Evolutionary conservation across 92 coral and sea anemone species (phyloP).

Genomic region (Muricea muricata): DNA sequence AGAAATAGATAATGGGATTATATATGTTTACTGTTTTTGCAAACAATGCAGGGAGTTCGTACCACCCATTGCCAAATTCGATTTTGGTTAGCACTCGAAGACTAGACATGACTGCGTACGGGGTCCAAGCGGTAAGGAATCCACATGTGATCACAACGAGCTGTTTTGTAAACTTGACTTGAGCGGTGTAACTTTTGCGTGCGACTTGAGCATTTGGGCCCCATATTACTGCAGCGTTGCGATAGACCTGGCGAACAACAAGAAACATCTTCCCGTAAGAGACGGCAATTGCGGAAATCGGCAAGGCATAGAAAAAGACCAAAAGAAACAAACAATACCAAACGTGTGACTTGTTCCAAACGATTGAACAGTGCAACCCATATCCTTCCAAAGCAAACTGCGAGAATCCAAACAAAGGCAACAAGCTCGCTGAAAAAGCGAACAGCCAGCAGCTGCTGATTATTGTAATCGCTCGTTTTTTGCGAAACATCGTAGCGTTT

Average conservation of each 20-base stretch:
- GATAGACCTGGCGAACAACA: constrained; percentile 52
- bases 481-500: not conserved
- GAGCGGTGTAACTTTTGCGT: constrained; percentile 52
- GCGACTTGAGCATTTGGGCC: constrained; percentile 60
- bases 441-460: constrained; percentile 64
- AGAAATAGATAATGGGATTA: constrained; percentile 78
- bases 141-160: constrained; percentile 65
- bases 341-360: constrained; percentile 62
- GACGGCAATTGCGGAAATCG: constrained; percentile 46
- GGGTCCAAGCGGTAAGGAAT: constrained; percentile 83
- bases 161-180: constrained; percentile 51
- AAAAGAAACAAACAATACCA: constrained; percentile 67
- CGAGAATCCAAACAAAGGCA: constrained; percentile 83
- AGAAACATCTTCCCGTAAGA: constrained; percentile 59
- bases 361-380: constrained; percentile 73
- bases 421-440: constrained; percentile 58
- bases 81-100: constrained; percentile 57
- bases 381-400: constrained; percentile 71
- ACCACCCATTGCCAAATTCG: constrained; percentile 31
- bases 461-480: constrained; percentile 23
- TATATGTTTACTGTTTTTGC: constrained; percentile 73
- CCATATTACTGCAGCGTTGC: constrained; percentile 62
- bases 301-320: constrained; percentile 71
- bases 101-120: constrained; percentile 80
- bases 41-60: constrained; percentile 72